Evolutionary conservation across 2,797 vertebrate genomes (phyloP).

Genomic region (Dipus sagitta): DNA sequence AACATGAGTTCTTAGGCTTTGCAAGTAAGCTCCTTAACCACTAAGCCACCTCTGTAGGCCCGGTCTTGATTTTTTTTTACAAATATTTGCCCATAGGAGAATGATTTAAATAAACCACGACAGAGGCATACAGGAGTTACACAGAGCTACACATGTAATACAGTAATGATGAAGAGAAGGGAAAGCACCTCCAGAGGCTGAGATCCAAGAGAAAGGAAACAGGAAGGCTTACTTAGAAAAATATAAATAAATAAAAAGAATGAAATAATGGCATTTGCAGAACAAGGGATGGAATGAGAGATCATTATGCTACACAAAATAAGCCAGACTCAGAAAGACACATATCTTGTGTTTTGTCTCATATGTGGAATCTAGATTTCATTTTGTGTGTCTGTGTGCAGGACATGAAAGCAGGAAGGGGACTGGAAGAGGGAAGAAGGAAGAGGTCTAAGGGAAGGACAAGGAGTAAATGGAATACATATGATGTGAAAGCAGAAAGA

Average conservation of each 20-base stretch:
- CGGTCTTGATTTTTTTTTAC: not conserved
- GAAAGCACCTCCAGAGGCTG: not conserved
- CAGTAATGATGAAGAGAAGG: not conserved
- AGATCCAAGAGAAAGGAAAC: not conserved
- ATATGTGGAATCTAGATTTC: not conserved
- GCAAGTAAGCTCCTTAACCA: too few relatives aligned
- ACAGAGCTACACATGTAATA: not conserved
- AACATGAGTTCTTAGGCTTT: too few relatives aligned
- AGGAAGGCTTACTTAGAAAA: not conserved
- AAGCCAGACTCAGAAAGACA: not conserved
- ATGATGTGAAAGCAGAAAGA: not conserved
- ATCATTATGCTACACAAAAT: not conserved
- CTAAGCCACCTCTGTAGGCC: too few relatives aligned
- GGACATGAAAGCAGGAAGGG: not conserved
- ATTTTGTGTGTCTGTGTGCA: not conserved
- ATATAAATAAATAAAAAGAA: not conserved
- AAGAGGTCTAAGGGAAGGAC: not conserved
- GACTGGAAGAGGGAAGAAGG: too few relatives aligned
- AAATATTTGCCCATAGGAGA: not conserved
- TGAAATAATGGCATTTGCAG: not conserved
- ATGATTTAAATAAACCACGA: not conserved
- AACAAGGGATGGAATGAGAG: not conserved
- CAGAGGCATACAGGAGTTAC: not conserved
- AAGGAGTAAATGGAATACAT: not conserved
- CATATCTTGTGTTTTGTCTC: not conserved